A percentile compares a stretch with the other conserved stretches of the same genome.
Conservation (phyloP, 2,888 invertebrate species). For the Leptopterna dolabrata region DNA sequence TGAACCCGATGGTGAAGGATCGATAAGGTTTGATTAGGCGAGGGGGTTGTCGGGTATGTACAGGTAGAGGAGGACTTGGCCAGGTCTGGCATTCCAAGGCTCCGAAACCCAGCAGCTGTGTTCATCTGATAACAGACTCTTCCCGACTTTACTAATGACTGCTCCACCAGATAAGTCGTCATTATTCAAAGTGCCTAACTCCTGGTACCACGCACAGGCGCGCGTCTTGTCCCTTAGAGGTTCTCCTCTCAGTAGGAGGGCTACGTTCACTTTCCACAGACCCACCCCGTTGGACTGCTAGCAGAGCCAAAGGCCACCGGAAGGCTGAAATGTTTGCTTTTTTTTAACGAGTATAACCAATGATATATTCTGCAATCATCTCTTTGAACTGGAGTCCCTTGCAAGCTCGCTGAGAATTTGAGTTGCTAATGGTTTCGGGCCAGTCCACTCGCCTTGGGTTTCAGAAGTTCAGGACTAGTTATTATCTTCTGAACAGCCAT, state of each 20-base stretch:
- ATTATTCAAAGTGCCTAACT: conserved; percentile 35
- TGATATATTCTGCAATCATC: too few relatives aligned
- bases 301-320: too few relatives aligned
- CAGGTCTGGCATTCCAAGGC: background rate
- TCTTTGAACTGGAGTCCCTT: too few relatives aligned
- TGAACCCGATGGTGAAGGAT: background rate
- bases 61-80: conserved; percentile 3
- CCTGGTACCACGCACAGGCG: conserved; percentile 9
- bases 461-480: too few relatives aligned
- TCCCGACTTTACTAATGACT: conserved; percentile 35
- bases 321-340: too few relatives aligned
- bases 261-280: background rate
- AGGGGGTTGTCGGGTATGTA: background rate
- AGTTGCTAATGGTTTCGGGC: too few relatives aligned
- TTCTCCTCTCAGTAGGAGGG: background rate
- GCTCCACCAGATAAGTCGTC: conserved; percentile 24
- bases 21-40: conserved; percentile 9
- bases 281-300: too few relatives aligned
- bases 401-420: too few relatives aligned
- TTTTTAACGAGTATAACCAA: too few relatives aligned
- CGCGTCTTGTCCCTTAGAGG: background rate
- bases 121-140: conserved; percentile 16
- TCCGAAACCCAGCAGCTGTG: conserved; percentile 15
- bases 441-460: too few relatives aligned
- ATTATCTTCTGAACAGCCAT: too few relatives aligned